Conservation (phyloP, 2,113 vertebrate species). For the Myotis lucifugus region DNA sequence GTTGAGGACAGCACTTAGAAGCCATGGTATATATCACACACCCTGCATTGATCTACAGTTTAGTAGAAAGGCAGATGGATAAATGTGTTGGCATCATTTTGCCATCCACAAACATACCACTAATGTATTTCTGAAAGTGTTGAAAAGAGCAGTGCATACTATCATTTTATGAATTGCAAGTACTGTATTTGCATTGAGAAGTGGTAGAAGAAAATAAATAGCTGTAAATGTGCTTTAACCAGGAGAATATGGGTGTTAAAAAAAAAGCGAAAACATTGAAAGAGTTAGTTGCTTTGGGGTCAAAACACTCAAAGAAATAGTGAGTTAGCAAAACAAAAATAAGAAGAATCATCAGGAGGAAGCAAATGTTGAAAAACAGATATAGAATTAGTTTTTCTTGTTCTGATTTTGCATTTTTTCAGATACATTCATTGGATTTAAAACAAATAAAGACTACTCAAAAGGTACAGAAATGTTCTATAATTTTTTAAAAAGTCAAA, state of each 20-base stretch:
- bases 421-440: constrained; percentile 56
- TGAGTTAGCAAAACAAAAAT: constrained; percentile 68
- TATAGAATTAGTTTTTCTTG: neutral
- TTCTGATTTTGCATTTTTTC: constrained; percentile 21
- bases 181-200: neutral
- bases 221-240: constrained; percentile 39
- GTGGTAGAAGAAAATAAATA: neutral
- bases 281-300: constrained; percentile 67
- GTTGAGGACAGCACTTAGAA: constrained; percentile 15
- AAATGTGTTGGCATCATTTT: constrained; percentile 59
- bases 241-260: constrained; percentile 40
- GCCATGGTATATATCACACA: neutral
- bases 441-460: constrained; percentile 57
- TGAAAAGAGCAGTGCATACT: neutral
- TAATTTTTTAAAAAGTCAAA: neutral
- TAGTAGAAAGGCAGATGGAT: constrained; percentile 59
- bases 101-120: neutral
- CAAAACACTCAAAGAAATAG: constrained; percentile 76
- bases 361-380: neutral
- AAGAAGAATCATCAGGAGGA: constrained; percentile 69
- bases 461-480: constrained; percentile 60
- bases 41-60: constrained; percentile 16
- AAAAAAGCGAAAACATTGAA: constrained; percentile 53
- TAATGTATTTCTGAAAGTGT: constrained; percentile 26
- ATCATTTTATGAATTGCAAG: constrained; percentile 53